Evolutionary conservation across 35 echinoderm and acorn worm species (phyloP).

Genomic region (Chiridota heheva): DNA sequence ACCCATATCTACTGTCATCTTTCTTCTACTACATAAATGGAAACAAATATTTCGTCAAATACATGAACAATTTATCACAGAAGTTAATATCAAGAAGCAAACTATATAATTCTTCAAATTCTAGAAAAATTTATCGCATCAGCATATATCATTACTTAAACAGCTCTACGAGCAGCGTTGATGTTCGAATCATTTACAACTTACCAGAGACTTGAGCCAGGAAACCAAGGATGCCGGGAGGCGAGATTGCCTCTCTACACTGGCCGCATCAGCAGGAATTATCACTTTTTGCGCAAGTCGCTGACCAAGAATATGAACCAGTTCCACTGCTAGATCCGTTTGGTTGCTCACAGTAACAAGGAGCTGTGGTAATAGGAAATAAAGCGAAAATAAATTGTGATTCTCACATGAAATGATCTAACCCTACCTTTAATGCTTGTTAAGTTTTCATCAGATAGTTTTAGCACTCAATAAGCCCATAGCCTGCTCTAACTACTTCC

Average conservation of each 20-base stretch:
- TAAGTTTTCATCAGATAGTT: no score
- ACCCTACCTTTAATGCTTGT: no score
- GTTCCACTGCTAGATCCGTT: slow-evolving; percentile 78
- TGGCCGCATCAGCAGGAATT: slow-evolving; percentile 62
- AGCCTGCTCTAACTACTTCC: no score
- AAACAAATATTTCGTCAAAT: no score
- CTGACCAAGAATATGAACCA: slow-evolving; percentile 87
- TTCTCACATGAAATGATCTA: background rate
- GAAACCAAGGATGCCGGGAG: slow-evolving; percentile 77
- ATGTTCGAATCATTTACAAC: background rate
- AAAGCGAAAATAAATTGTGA: background rate
- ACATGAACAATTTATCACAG: no score
- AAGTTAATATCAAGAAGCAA: no score
- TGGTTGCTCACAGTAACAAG: slow-evolving; percentile 82
- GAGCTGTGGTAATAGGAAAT: slow-evolving; percentile 40
- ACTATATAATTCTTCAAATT: no score
- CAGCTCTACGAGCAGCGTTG: background rate
- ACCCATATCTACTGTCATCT: no score
- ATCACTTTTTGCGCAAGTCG: slow-evolving; percentile 79
- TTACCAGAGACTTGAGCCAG: slow-evolving; percentile 91
- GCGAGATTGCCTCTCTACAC: slow-evolving; percentile 74
- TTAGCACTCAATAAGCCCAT: no score
- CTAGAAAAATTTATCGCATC: no score
- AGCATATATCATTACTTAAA: background rate
- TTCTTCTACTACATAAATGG: no score